Evolutionary conservation across 1,140 invertebrate species (phyloP), one percentile per base, ranked within the genome.

Genomic region (Papilio polytes): DNA sequence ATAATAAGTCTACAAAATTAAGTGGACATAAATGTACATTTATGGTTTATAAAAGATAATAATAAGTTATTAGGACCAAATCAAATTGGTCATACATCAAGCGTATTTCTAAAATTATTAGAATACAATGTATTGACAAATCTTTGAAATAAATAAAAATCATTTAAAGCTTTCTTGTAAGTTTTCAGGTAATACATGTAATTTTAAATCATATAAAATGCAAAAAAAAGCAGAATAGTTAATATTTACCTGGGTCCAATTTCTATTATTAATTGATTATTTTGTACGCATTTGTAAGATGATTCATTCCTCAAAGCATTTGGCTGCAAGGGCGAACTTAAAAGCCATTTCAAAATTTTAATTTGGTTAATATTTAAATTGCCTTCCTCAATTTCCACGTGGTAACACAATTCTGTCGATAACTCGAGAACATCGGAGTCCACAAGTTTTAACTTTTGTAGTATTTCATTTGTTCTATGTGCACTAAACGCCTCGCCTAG

Each of bases 351-450:
- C 51, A 98, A 87, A 78, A 96, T 95, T 78, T 95, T 92, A 41
- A 96, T 89, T 88, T 97, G 95, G 80, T 96, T 87, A 53, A 95
- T 87, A 22, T 91, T 95, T 70, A 97, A 85, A 81, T 91, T 87
- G 46, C 88, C 93, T 88, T 96, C 94, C 77, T 91, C 92, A 22
- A 96, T 89, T 91, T 97, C 96, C 80, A 98, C 95, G 90, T 98
- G 97, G 92, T 97, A 98, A 94, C 98, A 98, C 44, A 97, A 92
- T 95, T 98, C 98, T 53, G 97, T 97, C 77, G 96, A 93, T 15
- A 98, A 83, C 59, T 92, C 86, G 77, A 82, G 86, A 3, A 97
- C 89, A 82, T 93, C 88, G 20, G 80, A 70, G 83, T 95, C 89
- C 51, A 94, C 86, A 56, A 76, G 8, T 87, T 92, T 91, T 82